Evolutionary conservation across 2,113 vertebrate species (phyloP).

Genomic region (Rousettus leschenaultii): DNA sequence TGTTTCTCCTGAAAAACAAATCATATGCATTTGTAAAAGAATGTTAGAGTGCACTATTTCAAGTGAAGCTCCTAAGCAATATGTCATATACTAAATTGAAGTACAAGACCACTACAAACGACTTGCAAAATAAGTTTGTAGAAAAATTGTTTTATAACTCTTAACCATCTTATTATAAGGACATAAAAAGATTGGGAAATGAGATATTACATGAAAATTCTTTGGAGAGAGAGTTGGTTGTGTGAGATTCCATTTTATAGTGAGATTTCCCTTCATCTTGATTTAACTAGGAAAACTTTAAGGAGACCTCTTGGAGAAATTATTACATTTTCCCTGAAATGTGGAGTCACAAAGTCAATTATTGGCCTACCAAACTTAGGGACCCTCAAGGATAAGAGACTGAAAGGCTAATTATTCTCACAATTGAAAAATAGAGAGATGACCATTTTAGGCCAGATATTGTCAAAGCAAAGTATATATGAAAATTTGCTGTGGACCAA

Average conservation of each 20-base stretch:
- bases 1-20: slow-evolving; percentile 13
- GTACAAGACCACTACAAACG: neutral
- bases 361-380: neutral
- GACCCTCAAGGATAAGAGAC: neutral
- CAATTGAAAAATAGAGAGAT: neutral
- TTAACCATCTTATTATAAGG: neutral
- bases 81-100: neutral
- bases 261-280: neutral
- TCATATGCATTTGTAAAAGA: neutral
- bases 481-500: neutral
- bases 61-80: neutral
- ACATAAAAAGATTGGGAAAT: neutral
- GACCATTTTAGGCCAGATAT: neutral
- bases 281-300: neutral
- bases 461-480: neutral
- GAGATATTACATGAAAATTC: neutral
- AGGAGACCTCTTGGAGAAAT: neutral
- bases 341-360: neutral
- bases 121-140: neutral
- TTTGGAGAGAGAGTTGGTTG: neutral
- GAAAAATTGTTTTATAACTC: neutral
- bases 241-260: neutral
- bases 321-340: neutral
- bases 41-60: neutral
- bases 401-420: neutral